Evolutionary conservation across 2,888 invertebrate species (phyloP), one percentile per base, ranked within the genome.

Genomic region (Dasypogon diadema): DNA sequence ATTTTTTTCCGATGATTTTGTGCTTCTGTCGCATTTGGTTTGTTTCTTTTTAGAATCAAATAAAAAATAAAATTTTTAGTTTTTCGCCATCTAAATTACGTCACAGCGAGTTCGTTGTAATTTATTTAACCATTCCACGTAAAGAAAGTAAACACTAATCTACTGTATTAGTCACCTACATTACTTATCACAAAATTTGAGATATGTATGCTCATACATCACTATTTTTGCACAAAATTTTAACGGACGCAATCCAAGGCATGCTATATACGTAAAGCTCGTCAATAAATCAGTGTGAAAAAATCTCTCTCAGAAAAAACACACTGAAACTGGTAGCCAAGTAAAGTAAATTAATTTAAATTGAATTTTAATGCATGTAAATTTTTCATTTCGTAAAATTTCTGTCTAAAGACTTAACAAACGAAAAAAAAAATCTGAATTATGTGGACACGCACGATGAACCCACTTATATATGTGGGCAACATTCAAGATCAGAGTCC

Each of bases 351-450:
- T 85, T 85, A 83, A 83, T 84, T 85, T 83, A 85, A 85, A 85
- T 85, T 83, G 83, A 80, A 81, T 83, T 84, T 84, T 84, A 84
- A 85, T 85, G 83, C 83, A 83, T 83, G 83, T 84, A 81, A 83
- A 85, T 85, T 82, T 83, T 83, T 84, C 84, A 85, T 80, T 74
- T 73, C 14, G 18, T 14, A 46, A 56, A 46, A 46, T 56, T 46
- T 56, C 42, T 72, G 37, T 54, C 16, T 14, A 14, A 65, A 30
- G 16, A 12, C 16, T 14, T 12, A 42, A 3, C 12, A 70, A 46
- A 54, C 16, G 18, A 21, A 46, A 65, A 65, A 46, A 65, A 37
- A 8, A 24, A 34, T 34, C 37, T 60, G 6, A 60, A 60, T 37
- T 42, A 60, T 60, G 37, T 37, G 60, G 37, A 34, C 60, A 46